Evolutionary conservation across 92 coral and sea anemone species (phyloP), one percentile per base, ranked within the genome.

Genomic region (Scolanthus callimorphus): DNA sequence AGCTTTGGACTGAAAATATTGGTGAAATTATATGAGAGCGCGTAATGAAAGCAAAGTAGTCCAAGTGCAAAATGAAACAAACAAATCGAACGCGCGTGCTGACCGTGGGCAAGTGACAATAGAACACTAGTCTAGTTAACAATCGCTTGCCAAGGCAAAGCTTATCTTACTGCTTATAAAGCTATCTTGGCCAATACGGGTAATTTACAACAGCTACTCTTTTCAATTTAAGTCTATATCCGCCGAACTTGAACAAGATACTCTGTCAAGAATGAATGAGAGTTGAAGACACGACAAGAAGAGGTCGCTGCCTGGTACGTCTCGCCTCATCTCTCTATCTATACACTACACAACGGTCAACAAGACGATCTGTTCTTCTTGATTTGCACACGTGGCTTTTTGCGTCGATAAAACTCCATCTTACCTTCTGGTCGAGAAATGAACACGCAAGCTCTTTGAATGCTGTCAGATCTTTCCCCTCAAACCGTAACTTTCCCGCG

Each of bases 351-450:
- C n/a, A n/a, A n/a, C n/a, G n/a, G n/a, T n/a, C n/a, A n/a, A n/a
- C n/a, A n/a, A n/a, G n/a, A n/a, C n/a, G n/a, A n/a, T n/a, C n/a
- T n/a, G n/a, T n/a, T n/a, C n/a, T n/a, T n/a, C n/a, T n/a, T n/a
- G 25, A 49, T 29, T 49, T 62, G 21, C 43, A 19, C 71, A 48
- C 61, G 62, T 31, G 55, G 23, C 60, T n/a, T n/a, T n/a, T n/a
- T n/a, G n/a, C n/a, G n/a, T n/a, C n/a, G n/a, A n/a, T n/a, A n/a
- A n/a, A n/a, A n/a, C 15, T 34, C 41, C 15, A 48, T 37, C 74
- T n/a, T 73, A 92, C 98, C 98, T 92, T 92, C 29, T 84, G 91
- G 47, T 92, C 98, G 55, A 92, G 86, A 76, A 92, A 92, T 20
- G 96, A 89, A 63, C 96, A 88, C n/a, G 98, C 96, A 29, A 92